Base-by-base conservation (phyloP, 2,113 vertebrate species). In the Pollimyrus isidori region DNA sequence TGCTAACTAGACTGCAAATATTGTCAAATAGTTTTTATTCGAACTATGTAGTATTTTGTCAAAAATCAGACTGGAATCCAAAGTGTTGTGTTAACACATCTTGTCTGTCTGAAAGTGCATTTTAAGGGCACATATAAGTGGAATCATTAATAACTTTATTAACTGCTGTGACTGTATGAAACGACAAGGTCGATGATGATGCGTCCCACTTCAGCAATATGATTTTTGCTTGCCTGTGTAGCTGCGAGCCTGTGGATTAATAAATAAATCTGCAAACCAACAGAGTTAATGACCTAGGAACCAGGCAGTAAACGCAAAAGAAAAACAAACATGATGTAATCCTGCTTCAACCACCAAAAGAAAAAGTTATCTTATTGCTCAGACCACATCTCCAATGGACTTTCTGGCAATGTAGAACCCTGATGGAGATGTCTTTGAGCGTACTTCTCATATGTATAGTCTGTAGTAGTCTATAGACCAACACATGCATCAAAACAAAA, bases 361-460 rank as follows among this genome's bases (percentile, higher is more conserved):
- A 92, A 92, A 89, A 52, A 88, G 49, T 46, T 58, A 87, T 86
- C 89, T 91, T 88, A 90, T 82, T 62, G 82, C 86, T 26, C n/a
- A 11, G 26, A 58, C 65, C 73, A 62, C n/a, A 80, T 90, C 88
- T 76, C 15, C 48, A 90, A 52, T 84, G 76, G 89, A 87, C 56
- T 19, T 89, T 82, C 88, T 52, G 87, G 48, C 42, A 58, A 56
- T 88, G 86, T 7, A 19, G 35, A 83, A 2, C 35, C 87, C 58
- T 69, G 52, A 56, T 82, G 69, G 39, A 82, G 30, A 85, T 17
- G 0, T n/a, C 39, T 21, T 83, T 83, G 45, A 82, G 45, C 1
- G 17, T 87, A 84, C n/a, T 85, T n/a, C n/a, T 85, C n/a, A 35
- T 86, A 56, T 53, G 87, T 65, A 62, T 62, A n/a, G 56, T 62